Evolutionary conservation across 2,888 invertebrate species (phyloP).

Genomic region (Andrena haemorrhoa): DNA sequence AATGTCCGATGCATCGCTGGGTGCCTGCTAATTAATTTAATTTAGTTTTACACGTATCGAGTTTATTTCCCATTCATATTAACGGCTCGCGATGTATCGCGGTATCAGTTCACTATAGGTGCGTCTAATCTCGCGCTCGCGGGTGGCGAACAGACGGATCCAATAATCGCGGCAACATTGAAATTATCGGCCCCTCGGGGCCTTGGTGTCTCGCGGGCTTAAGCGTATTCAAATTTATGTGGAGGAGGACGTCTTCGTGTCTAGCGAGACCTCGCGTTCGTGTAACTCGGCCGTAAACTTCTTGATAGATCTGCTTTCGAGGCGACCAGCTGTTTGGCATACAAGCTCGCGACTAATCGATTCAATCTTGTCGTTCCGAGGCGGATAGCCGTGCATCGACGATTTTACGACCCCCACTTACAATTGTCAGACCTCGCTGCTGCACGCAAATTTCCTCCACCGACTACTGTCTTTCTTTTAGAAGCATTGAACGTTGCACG

Average conservation of each 20-base stretch:
- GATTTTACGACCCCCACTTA: conserved; percentile 28
- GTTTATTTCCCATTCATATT: conserved; percentile 9
- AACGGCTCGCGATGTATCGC: background rate
- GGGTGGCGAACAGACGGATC: background rate
- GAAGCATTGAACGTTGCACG: background rate
- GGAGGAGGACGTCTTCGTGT: conserved; percentile 29
- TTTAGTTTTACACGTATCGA: conserved; percentile 33
- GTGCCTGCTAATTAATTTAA: conserved; percentile 52
- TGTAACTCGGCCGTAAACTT: conserved; percentile 41
- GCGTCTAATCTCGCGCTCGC: background rate
- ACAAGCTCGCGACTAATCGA: conserved; percentile 52
- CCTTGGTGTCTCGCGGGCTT: background rate
- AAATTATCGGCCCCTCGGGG: background rate
- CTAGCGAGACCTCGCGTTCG: conserved; percentile 9
- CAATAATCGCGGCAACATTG: background rate
- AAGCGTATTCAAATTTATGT: conserved; percentile 63
- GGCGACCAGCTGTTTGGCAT: conserved; percentile 34
- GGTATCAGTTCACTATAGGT: conserved; percentile 22
- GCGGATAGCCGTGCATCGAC: conserved; percentile 33
- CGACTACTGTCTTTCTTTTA: background rate
- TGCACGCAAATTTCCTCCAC: conserved; percentile 31
- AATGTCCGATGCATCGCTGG: conserved; percentile 53
- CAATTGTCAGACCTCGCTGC: background rate
- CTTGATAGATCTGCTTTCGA: conserved; percentile 48
- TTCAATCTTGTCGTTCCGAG: conserved; percentile 35